These are phyloP conservation scores for Ammodramus savannarum DNA, from an alignment of 2,113 vertebrate species.

Conservation along the genomic window DNA sequence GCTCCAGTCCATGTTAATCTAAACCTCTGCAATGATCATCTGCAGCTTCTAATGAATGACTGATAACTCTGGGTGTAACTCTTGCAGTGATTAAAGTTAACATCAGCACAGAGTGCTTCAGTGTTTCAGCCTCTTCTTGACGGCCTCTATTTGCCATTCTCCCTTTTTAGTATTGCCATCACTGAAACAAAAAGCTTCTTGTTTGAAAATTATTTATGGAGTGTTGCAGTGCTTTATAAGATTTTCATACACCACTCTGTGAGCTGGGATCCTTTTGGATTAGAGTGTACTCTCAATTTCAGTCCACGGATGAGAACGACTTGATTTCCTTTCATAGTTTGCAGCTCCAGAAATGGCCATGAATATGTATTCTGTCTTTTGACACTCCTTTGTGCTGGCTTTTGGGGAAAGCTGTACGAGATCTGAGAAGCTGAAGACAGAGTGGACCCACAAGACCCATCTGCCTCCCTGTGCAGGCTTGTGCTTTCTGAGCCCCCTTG, in stretches of 20 bases:
- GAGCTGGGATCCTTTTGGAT: slow-evolving; percentile 50
- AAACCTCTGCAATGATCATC: slow-evolving; percentile 9
- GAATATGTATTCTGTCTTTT: slow-evolving; percentile 28
- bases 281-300: slow-evolving; percentile 51
- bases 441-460: background rate
- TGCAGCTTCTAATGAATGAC: slow-evolving; percentile 17
- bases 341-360: slow-evolving; percentile 32
- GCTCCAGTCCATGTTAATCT: background rate
- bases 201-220: slow-evolving; percentile 73
- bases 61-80: background rate
- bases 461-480: background rate
- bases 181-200: slow-evolving; percentile 59
- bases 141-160: slow-evolving; percentile 29
- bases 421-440: background rate
- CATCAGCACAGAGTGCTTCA: background rate
- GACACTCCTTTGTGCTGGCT: background rate
- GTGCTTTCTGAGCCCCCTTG: background rate
- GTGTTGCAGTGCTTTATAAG: slow-evolving; percentile 54
- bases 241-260: slow-evolving; percentile 52
- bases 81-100: slow-evolving; percentile 24
- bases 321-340: slow-evolving; percentile 64
- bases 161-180: slow-evolving; percentile 51
- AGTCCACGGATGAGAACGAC: slow-evolving; percentile 38
- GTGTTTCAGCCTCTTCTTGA: slow-evolving; percentile 34
- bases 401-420: background rate